Evolutionary conservation across 2,113 vertebrate genomes (phyloP).

Genomic region (Mungos mungo): DNA sequence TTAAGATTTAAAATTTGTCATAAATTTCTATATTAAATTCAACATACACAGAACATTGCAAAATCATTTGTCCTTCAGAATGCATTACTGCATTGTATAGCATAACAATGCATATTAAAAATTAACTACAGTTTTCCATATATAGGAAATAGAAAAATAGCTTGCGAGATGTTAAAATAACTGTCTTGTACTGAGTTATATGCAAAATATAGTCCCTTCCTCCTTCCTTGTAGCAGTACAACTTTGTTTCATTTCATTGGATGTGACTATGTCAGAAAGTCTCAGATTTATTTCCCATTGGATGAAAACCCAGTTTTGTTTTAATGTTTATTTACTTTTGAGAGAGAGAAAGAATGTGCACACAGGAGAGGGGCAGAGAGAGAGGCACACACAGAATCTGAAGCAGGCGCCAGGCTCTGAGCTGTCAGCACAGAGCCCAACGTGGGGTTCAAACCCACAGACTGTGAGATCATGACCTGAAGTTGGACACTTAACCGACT

Average conservation of each 20-base stretch:
- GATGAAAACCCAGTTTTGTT: background rate
- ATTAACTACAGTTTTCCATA: background rate
- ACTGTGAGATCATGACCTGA: too few species aligned
- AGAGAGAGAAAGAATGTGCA: too few species aligned
- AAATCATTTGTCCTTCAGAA: constrained; percentile 53
- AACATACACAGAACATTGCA: constrained; percentile 14
- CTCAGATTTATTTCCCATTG: background rate
- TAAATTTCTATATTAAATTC: constrained; percentile 51
- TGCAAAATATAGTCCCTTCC: background rate
- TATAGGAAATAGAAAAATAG: background rate
- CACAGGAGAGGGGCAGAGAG: too few species aligned
- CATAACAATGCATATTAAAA: constrained; percentile 45
- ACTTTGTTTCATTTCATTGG: background rate
- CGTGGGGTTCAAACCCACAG: too few species aligned
- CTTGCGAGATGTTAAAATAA: background rate
- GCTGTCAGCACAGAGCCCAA: too few species aligned
- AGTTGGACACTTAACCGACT: too few species aligned
- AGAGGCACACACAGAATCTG: too few species aligned
- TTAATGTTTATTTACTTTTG: too few species aligned
- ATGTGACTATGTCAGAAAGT: background rate
- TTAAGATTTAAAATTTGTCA: constrained; percentile 30
- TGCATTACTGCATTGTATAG: background rate
- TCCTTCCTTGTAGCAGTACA: background rate
- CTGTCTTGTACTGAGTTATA: background rate
- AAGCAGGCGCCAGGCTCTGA: too few species aligned